Conservation (phyloP, 1,140 invertebrate species). For the Danaus melanippus region DNA sequence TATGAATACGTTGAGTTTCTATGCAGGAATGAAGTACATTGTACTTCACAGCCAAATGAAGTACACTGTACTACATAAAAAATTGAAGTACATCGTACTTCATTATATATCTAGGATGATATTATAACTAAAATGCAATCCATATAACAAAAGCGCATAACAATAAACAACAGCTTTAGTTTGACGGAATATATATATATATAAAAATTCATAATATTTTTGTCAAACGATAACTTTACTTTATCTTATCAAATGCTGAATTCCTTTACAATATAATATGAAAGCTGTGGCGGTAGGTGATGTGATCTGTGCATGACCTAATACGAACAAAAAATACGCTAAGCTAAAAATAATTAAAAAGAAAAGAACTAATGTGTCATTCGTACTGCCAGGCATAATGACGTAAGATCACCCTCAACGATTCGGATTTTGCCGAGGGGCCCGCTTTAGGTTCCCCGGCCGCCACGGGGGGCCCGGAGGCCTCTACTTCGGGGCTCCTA, state of each 20-base stretch:
- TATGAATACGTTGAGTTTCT: no score
- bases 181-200: no score
- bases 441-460: slow-evolving; percentile 46
- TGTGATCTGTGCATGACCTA: slow-evolving; percentile 47
- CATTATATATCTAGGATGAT: no score
- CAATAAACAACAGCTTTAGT: no score
- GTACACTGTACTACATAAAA: no score
- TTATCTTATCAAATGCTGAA: slow-evolving; percentile 54
- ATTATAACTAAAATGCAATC: no score
- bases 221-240: no score
- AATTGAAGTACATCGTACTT: no score
- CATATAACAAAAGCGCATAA: no score
- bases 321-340: slow-evolving; percentile 35
- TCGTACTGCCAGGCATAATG: slow-evolving; percentile 69
- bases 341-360: slow-evolving; percentile 49
- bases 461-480: slow-evolving; percentile 28
- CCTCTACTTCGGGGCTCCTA: slow-evolving; percentile 24
- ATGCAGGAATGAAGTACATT: no score
- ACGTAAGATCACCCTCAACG: slow-evolving; percentile 64
- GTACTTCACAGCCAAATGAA: no score
- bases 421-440: slow-evolving; percentile 42
- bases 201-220: no score
- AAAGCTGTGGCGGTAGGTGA: slow-evolving; percentile 27
- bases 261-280: slow-evolving; percentile 52
- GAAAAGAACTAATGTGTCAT: slow-evolving; percentile 62